Conservation (phyloP, 2,113 vertebrate genomes). For the Phoxinus phoxinus region DNA sequence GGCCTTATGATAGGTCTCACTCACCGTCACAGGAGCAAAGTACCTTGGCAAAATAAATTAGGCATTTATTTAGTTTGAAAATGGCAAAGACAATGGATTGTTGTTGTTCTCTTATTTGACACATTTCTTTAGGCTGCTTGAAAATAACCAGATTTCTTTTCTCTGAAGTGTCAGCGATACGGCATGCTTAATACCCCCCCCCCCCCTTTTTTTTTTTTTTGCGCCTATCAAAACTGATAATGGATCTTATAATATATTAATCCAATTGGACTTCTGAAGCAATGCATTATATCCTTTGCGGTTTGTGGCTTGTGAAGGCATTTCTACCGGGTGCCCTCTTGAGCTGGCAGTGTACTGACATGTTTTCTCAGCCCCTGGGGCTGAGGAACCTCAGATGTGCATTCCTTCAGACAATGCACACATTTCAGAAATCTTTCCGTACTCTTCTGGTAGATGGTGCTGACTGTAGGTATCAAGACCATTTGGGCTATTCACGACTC, state of each 20-base stretch:
- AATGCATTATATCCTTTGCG: constrained; percentile 53
- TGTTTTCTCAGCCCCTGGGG: constrained; percentile 77
- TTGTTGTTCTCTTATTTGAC: not conserved
- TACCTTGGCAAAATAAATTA: constrained; percentile 45
- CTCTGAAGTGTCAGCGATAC: not conserved
- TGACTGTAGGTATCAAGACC: not conserved
- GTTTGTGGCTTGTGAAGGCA: constrained; percentile 61
- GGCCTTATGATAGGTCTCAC: constrained; percentile 64
- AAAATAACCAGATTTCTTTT: not conserved
- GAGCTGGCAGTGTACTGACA: constrained; percentile 78
- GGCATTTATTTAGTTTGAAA: not conserved
- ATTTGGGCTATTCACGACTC: not conserved
- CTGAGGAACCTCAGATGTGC: constrained; percentile 71
- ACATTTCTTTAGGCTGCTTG: not conserved
- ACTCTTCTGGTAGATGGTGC: constrained; percentile 13
- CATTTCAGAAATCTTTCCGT: constrained; percentile 68
- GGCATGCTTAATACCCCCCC: not conserved
- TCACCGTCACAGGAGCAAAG: constrained; percentile 64
- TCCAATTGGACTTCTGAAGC: not conserved
- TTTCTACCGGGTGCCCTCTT: constrained; percentile 72
- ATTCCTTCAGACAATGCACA: constrained; percentile 80
- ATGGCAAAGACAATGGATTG: not conserved
- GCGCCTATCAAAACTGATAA: constrained; percentile 16
- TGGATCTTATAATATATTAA: constrained; percentile 23
- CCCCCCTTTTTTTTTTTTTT: not conserved